These are phyloP conservation scores for Pyrocephalus nanus DNA, from an alignment of 2,797 vertebrate species.

Conservation along the genomic window DNA sequence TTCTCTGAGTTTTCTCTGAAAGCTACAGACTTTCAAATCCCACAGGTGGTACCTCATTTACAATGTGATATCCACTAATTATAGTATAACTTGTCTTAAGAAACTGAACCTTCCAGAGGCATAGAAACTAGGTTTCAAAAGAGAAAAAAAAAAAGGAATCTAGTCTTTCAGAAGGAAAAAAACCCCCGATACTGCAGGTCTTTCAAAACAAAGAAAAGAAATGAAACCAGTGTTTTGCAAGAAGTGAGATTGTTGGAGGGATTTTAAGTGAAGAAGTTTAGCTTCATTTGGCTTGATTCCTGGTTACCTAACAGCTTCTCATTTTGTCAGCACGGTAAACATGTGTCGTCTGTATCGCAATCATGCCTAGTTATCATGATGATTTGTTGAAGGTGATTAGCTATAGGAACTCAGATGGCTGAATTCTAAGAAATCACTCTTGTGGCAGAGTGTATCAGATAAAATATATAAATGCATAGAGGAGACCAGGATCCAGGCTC, in stretches of 20 bases:
- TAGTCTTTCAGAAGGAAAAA: neutral
- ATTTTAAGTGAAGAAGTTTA: neutral
- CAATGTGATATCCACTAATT: conserved; percentile 11
- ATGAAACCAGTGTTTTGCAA: neutral
- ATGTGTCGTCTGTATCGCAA: neutral
- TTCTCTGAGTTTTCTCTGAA: conserved; percentile 26
- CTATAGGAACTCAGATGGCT: neutral
- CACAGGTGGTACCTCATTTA: conserved; percentile 11
- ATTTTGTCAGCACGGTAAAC: neutral
- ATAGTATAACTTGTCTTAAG: neutral
- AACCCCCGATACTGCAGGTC: neutral
- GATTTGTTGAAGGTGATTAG: neutral
- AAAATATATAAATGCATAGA: neutral
- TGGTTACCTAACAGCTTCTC: neutral
- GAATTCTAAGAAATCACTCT: neutral
- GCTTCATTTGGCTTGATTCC: neutral
- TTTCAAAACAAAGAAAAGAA: neutral
- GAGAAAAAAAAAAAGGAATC: neutral
- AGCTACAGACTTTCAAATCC: conserved; percentile 14
- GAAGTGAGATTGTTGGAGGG: neutral
- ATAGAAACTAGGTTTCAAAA: neutral
- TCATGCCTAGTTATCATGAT: neutral
- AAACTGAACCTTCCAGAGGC: neutral
- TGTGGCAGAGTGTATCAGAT: neutral
- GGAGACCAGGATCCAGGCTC: neutral